A percentile compares a stretch with the other conserved stretches of the same genome.
Conservation (phyloP, 2,888 invertebrate genomes). For the Erynnis tages region DNA sequence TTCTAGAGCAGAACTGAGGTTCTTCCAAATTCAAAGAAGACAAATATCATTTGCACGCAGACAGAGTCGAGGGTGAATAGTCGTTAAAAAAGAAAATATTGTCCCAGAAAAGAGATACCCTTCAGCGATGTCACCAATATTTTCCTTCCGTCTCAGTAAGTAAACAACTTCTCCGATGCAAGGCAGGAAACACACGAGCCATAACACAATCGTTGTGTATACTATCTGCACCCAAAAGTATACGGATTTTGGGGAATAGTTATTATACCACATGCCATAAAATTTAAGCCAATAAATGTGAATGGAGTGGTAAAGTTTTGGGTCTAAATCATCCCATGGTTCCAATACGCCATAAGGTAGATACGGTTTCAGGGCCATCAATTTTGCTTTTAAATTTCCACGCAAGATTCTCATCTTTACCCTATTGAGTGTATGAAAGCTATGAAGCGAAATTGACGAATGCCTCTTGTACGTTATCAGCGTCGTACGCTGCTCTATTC, state of each 20-base stretch:
- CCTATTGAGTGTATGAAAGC: conserved; percentile 39
- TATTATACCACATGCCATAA: conserved; percentile 76
- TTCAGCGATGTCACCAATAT: conserved; percentile 82
- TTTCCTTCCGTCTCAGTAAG: conserved; percentile 83
- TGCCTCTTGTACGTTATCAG: conserved; percentile 51
- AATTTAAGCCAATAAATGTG: conserved; percentile 77
- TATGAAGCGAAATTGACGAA: conserved; percentile 53
- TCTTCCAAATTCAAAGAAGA: too few relatives aligned
- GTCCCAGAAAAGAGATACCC: conserved; percentile 49
- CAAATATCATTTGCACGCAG: too few relatives aligned
- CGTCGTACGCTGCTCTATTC: conserved; percentile 44
- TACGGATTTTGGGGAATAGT: conserved; percentile 47
- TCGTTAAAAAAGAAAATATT: conserved; percentile 19
- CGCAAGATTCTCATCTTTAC: conserved; percentile 47
- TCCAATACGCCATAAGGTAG: conserved; percentile 67
- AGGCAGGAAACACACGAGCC: conserved; percentile 73
- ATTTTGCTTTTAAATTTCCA: conserved; percentile 50
- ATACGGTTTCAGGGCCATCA: conserved; percentile 42
- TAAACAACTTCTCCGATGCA: conserved; percentile 84
- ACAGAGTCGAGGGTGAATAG: not conserved
- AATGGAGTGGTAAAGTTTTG: conserved; percentile 65
- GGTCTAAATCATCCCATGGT: conserved; percentile 65
- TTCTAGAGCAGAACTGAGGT: too few relatives aligned
- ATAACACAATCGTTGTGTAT: conserved; percentile 62
- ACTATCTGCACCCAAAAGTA: conserved; percentile 62